These are phyloP conservation scores for Athene cunicularia DNA, from an alignment of 2,113 vertebrate species.

Conservation along the genomic window DNA sequence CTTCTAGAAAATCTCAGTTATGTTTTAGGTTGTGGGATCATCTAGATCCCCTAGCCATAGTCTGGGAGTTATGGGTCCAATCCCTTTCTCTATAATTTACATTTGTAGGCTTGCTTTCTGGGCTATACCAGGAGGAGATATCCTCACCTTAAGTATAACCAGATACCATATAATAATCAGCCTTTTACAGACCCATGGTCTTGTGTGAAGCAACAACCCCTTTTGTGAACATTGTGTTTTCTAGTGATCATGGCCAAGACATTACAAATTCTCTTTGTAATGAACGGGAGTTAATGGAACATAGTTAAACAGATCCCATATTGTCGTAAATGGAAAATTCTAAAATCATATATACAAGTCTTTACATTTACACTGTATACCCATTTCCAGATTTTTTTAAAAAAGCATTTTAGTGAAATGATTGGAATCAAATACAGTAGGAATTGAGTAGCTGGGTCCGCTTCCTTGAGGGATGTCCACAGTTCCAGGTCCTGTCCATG, in stretches of 20 bases:
- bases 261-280: not conserved
- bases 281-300: not conserved
- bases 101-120: not conserved
- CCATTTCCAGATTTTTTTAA: not conserved
- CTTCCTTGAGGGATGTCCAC: not conserved
- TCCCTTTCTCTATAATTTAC: not conserved
- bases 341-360: not conserved
- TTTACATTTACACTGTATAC: not conserved
- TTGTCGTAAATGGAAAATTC: not conserved
- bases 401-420: not conserved
- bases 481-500: not conserved
- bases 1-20: not conserved
- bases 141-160: not conserved
- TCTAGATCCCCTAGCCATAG: not conserved
- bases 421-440: not conserved
- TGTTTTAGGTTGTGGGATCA: not conserved
- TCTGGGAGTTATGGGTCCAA: not conserved
- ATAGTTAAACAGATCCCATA: not conserved
- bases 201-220: not conserved
- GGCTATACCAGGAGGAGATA: not conserved
- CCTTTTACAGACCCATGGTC: not conserved
- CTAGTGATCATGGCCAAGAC: not conserved
- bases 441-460: not conserved
- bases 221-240: not conserved
- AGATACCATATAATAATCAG: not conserved